These are phyloP conservation scores for Acipenser transmontanus DNA, from an alignment of 2,797 vertebrate species.

Conservation along the genomic window DNA sequence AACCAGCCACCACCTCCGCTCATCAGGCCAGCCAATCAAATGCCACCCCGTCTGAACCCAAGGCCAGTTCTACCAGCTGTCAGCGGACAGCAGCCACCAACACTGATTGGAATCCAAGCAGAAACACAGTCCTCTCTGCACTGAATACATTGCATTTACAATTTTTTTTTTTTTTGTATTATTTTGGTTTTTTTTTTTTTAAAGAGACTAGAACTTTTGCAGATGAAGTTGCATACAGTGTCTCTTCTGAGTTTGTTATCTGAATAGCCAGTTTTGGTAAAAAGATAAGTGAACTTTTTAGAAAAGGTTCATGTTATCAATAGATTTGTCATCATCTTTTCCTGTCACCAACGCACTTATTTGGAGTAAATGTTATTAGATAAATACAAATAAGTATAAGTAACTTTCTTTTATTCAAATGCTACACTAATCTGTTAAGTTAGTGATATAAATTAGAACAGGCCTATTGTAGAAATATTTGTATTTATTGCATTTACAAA, in stretches of 20 bases:
- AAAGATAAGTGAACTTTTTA: too few relatives aligned
- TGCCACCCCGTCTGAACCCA: conserved; percentile 89
- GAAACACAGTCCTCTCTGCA: conserved; percentile 79
- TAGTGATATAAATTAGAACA: conserved; percentile 27
- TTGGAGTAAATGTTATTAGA: not conserved
- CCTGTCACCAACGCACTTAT: not conserved
- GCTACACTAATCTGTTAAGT: conserved; percentile 8
- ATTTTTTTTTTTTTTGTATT: conserved; percentile 49
- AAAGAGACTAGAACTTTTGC: conserved; percentile 19
- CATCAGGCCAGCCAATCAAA: conserved; percentile 83
- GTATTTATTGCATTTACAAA: conserved; percentile 27
- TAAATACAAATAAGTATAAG: not conserved
- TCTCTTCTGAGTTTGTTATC: too few relatives aligned
- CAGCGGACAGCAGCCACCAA: conserved; percentile 64
- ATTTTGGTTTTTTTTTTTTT: conserved; percentile 58
- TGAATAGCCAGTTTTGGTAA: too few relatives aligned
- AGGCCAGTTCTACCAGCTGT: conserved; percentile 63
- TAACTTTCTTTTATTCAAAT: conserved; percentile 17
- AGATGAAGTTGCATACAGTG: not conserved
- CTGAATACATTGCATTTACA: conserved; percentile 40
- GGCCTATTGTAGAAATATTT: conserved; percentile 18
- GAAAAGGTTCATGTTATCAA: not conserved
- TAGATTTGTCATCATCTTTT: not conserved
- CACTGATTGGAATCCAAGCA: conserved; percentile 73
- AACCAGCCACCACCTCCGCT: conserved; percentile 88